These are phyloP conservation scores for Poecilia velifera DNA, from an alignment of 2,797 vertebrate genomes.

Conservation along the genomic window DNA sequence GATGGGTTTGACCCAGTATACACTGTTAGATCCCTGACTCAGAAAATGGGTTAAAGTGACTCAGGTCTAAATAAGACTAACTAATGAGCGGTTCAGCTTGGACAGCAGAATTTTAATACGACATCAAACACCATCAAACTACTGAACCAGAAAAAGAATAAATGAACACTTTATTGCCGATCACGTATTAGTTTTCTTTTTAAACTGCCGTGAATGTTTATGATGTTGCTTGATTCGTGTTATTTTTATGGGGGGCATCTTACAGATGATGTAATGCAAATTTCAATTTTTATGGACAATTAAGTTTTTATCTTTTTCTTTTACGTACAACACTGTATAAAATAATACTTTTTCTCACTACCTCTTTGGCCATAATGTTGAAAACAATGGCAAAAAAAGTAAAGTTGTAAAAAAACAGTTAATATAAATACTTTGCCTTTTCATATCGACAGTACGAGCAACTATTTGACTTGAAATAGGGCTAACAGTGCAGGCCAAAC, in stretches of 20 bases:
- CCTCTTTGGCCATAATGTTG: background rate
- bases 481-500: background rate
- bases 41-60: background rate
- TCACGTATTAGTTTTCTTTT: background rate
- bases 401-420: background rate
- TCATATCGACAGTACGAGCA: background rate
- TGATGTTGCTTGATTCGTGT: too few species aligned
- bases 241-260: background rate
- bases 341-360: background rate
- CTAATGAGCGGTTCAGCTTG: background rate
- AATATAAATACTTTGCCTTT: background rate
- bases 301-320: background rate
- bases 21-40: background rate
- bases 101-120: background rate
- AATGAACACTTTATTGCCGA: background rate
- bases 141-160: background rate
- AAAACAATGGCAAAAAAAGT: background rate
- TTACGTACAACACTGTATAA: background rate
- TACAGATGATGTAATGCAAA: background rate
- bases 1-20: background rate
- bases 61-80: background rate
- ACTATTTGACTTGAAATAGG: background rate
- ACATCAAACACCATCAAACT: background rate
- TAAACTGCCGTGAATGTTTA: background rate
- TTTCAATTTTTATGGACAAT: background rate